phyloP scores from a whole-genome alignment of 2,113 vertebrate genomes.

The Zeus faber region DNA sequence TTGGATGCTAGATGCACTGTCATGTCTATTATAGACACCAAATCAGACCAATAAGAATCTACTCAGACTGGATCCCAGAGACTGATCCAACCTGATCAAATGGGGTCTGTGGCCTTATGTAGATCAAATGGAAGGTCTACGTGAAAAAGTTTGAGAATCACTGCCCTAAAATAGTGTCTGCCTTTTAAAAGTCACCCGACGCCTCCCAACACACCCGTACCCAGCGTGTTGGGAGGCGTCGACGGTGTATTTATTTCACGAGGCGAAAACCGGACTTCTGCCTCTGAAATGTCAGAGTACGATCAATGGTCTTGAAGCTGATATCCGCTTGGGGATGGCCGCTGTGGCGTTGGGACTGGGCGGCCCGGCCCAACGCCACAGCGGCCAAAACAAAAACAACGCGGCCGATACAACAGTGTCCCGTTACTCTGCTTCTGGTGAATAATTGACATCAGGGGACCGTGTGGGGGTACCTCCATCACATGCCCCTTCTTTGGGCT shows the following conservation, averaged over 20 bases:
- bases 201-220: no score
- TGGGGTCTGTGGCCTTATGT: no score
- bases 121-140: no score
- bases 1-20: no score
- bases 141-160: no score
- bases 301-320: conserved; percentile 70
- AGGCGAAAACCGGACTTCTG: conserved; percentile 50
- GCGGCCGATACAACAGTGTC: conserved; percentile 62
- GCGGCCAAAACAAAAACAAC: conserved; percentile 74
- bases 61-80: no score
- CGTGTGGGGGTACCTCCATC: conserved; percentile 67
- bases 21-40: no score
- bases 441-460: conserved; percentile 68
- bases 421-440: conserved; percentile 58
- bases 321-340: conserved; percentile 65
- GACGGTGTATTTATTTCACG: conserved; percentile 58
- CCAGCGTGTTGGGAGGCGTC: conserved; percentile 33
- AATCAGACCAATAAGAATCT: no score
- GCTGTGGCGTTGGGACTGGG: no score
- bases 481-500: conserved; percentile 52
- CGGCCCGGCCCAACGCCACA: conserved; percentile 64
- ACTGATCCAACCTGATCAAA: no score
- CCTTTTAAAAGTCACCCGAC: no score
- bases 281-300: conserved; percentile 62
- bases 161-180: no score